Conservation (phyloP, 2,113 vertebrate species). For the Camelus dromedarius region DNA sequence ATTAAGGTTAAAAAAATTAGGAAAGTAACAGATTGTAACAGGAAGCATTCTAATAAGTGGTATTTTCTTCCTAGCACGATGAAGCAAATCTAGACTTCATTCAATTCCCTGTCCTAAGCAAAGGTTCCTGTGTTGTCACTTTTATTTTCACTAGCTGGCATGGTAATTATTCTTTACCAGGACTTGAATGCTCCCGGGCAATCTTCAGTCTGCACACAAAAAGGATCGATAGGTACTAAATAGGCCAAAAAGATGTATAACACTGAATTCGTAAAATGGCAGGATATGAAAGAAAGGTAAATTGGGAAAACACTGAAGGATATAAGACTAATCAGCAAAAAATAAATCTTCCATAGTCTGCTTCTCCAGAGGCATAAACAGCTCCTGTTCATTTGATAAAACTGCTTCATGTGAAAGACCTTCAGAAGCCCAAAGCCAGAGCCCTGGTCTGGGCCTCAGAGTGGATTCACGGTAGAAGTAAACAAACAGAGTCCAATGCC, state of each 20-base stretch:
- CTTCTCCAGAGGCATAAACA: not conserved
- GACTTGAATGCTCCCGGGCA: not conserved
- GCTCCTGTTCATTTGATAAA: conserved; percentile 37
- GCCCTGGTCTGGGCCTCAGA: not conserved
- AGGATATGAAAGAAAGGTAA: conserved; percentile 52
- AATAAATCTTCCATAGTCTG: not conserved
- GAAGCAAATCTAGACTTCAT: conserved; percentile 9
- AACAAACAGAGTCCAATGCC: not conserved
- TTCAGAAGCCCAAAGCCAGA: not conserved
- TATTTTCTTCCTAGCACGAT: conserved; percentile 60
- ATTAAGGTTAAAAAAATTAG: not conserved
- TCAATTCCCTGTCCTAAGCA: not conserved
- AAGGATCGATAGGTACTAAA: conserved; percentile 41
- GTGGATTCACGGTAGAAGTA: not conserved
- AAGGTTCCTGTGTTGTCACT: not conserved
- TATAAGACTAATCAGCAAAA: conserved; percentile 61
- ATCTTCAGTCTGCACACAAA: not conserved
- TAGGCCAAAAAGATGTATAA: conserved; percentile 50
- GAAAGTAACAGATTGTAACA: not conserved
- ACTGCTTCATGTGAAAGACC: conserved; percentile 38
- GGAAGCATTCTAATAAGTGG: not conserved
- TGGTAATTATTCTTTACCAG: conserved; percentile 17
- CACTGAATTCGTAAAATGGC: conserved; percentile 59
- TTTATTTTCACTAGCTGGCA: not conserved
- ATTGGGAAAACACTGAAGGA: conserved; percentile 43